Base-by-base conservation (phyloP, 2,888 invertebrate species). In the Thymelicus sylvestris region DNA sequence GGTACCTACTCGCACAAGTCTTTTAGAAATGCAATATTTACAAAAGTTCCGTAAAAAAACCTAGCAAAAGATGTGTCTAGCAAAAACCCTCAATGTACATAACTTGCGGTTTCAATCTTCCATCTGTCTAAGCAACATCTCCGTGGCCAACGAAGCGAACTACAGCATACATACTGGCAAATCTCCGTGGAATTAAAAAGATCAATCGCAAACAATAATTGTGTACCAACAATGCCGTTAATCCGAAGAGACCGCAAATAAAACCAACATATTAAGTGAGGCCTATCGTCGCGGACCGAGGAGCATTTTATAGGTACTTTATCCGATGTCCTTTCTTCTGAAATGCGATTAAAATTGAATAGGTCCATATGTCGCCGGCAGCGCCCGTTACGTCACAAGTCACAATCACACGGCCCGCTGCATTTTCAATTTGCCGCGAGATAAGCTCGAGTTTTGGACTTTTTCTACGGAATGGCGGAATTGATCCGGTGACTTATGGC, bases 281-380 rank as follows among this genome's bases (percentile, higher is more conserved):
- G 86, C 85, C 87, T 88, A 89, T 87, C 87, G 79, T 78, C 79
- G 80, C 80, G 80, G 81, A 81, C 80, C 83, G 86, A 85, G 84
- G 85, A 84, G 82, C 86, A 83, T 88, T 89, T 88, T 88, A 88
- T 88, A 85, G 83, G 86, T 86, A 87, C 92, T 87, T 91, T 91
- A 93, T 93, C 87, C 89, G 86, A 84, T 89, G 91, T 89, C 92
- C 91, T 92, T 93, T 93, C 91, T 92, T 92, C 91, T 90, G 90
- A 91, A 92, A 93, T 93, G 86, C 92, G 93, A 93, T 93, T 93
- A 93, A 93, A 93, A 93, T 92, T 93, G 93, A 91, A 93, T 93
- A 91, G 92, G 86, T 91, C 92, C 92, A 90, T 92, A 92, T 93
- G 93, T 91, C 92, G 88, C 82, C 81, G 83, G 86, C 90, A 89